phyloP scores from a whole-genome alignment of 1,140 invertebrate genomes.

The Scaptomyza graminum region DNA sequence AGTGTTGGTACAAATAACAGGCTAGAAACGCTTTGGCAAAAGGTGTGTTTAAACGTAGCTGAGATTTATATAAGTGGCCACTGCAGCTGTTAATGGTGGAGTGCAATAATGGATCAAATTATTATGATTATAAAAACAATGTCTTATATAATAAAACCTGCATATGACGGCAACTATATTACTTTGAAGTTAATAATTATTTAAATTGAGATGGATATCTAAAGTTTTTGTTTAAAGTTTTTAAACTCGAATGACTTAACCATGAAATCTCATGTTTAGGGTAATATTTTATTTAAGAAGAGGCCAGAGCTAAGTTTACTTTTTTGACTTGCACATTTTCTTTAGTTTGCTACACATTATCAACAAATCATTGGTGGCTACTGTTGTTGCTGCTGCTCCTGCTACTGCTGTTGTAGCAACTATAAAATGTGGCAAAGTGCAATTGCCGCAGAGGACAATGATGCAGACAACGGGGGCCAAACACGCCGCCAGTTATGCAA shows the following conservation, averaged over 20 bases:
- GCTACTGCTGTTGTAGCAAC: slow-evolving; percentile 9
- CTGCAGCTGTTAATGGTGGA: not conserved
- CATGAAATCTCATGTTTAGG: not conserved
- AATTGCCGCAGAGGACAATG: slow-evolving; percentile 62
- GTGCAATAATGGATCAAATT: not conserved
- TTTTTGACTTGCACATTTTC: slow-evolving; percentile 6
- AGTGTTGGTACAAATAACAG: slow-evolving; percentile 59
- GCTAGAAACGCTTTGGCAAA: slow-evolving; percentile 27
- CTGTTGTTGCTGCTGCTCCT: slow-evolving; percentile 2
- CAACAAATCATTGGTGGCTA: slow-evolving; percentile 51
- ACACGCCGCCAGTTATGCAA: slow-evolving; percentile 68
- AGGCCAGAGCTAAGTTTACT: not conserved
- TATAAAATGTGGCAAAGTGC: slow-evolving; percentile 81
- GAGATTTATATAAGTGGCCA: slow-evolving; percentile 60
- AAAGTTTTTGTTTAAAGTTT: no score
- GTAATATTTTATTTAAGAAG: not conserved
- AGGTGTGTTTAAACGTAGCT: slow-evolving; percentile 35
- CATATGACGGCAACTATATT: no score
- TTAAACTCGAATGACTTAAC: no score
- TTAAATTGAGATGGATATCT: no score
- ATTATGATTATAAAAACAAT: not conserved
- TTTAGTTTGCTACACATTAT: slow-evolving; percentile 14
- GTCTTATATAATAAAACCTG: no score
- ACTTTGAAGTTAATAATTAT: no score
- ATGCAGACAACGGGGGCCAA: slow-evolving; percentile 9